Evolutionary conservation across 92 coral and sea anemone genomes (phyloP).

Genomic region (Chrysogorgia sp.): DNA sequence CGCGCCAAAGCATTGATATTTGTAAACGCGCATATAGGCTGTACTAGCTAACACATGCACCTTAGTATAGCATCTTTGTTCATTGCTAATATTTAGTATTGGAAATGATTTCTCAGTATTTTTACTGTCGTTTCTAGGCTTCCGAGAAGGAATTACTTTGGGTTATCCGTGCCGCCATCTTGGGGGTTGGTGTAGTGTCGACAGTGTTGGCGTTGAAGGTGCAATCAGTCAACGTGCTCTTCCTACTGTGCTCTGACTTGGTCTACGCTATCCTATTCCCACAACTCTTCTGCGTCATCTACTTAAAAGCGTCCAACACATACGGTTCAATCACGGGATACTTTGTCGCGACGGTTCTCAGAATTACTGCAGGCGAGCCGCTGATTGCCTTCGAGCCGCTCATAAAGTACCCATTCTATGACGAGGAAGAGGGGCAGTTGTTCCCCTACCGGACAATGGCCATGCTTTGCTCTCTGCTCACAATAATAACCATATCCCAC

Average conservation of each 20-base stretch:
- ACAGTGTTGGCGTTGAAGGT: constrained; percentile 86
- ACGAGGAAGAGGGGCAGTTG: constrained; percentile 69
- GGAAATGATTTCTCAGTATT: not conserved
- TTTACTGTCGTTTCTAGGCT: constrained; percentile 61
- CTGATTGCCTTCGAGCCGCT: constrained; percentile 67
- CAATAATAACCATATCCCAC: constrained; percentile 76
- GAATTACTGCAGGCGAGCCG: constrained; percentile 80
- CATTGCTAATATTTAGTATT: too few species aligned
- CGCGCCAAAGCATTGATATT: not conserved
- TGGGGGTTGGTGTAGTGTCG: constrained; percentile 82
- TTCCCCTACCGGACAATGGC: constrained; percentile 92
- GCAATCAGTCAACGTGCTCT: constrained; percentile 79
- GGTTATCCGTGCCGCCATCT: constrained; percentile 80
- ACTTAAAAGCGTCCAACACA: constrained; percentile 73
- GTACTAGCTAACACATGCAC: not conserved
- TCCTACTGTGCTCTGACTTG: constrained; percentile 82
- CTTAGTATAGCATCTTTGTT: not conserved
- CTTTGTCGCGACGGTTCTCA: constrained; percentile 75
- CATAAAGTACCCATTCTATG: constrained; percentile 81
- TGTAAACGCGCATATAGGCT: not conserved
- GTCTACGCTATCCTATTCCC: constrained; percentile 95
- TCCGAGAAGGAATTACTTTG: constrained; percentile 79
- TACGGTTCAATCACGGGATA: constrained; percentile 81
- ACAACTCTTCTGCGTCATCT: constrained; percentile 83
- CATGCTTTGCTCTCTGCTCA: constrained; percentile 71